Evolutionary conservation across 92 coral and sea anemone species (phyloP).

Genomic region (Zoanthus sansibaricus): DNA sequence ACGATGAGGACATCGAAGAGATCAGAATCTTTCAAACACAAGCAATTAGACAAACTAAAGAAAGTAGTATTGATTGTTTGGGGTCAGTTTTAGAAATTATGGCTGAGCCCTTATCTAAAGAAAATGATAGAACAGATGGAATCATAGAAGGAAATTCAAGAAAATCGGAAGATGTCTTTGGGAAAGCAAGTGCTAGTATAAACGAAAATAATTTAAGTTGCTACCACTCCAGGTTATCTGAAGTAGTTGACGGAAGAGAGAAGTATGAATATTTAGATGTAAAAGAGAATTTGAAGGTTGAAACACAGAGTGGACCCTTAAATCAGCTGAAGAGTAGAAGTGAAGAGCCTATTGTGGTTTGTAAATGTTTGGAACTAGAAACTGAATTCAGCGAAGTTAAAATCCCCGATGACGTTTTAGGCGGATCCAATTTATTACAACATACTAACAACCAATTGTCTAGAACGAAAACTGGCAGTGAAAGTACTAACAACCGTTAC

Average conservation of each 20-base stretch:
- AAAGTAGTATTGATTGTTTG: not conserved
- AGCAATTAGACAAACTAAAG: conserved; percentile 45
- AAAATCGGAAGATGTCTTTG: not conserved
- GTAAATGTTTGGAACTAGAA: not conserved
- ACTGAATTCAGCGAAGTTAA: not conserved
- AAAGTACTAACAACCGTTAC: not conserved
- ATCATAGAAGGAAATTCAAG: not conserved
- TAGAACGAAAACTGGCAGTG: not conserved
- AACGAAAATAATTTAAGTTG: not conserved
- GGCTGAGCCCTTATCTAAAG: not conserved
- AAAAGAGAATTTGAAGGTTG: not conserved
- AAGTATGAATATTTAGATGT: not conserved
- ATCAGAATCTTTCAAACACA: conserved; percentile 85
- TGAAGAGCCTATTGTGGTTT: not conserved
- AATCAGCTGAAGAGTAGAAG: not conserved
- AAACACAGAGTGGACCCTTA: not conserved
- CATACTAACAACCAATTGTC: not conserved
- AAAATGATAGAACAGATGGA: not conserved
- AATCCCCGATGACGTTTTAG: not conserved
- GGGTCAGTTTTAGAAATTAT: not conserved
- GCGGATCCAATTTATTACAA: not conserved
- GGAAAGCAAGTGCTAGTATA: not conserved
- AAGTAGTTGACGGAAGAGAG: not conserved
- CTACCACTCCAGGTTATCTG: not conserved
- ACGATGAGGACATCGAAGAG: conserved; percentile 87